Percentiles rank a stretch among this genome's conserved stretches.
phyloP scores from a whole-genome alignment of 1,140 invertebrate species.

The Lepidotrigona ventralis region DNA sequence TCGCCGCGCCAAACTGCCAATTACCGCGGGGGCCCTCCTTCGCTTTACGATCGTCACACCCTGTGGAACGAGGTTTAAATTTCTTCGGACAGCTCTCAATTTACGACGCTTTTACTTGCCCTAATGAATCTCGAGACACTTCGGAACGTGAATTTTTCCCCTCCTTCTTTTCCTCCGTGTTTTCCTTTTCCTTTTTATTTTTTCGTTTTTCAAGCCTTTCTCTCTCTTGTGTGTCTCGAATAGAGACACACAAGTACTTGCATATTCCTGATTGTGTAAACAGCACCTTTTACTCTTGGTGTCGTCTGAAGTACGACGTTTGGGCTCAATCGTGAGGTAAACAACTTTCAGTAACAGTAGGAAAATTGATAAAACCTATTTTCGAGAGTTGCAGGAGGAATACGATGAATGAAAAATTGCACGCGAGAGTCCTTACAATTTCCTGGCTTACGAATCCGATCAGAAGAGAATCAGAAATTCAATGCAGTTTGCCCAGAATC shows the following conservation, averaged over 20 bases:
- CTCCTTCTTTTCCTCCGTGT: not conserved
- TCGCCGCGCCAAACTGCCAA: slow-evolving; percentile 50
- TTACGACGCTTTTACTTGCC: slow-evolving; percentile 34
- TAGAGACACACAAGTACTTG: too few species aligned
- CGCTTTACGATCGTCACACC: slow-evolving; percentile 41
- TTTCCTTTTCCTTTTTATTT: not conserved
- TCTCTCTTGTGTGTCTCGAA: not conserved
- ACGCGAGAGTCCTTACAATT: too few species aligned
- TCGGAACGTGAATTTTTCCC: not conserved
- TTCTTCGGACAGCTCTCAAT: slow-evolving; percentile 27
- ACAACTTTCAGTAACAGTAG: not conserved
- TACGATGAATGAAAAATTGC: not conserved
- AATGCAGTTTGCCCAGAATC: too few species aligned
- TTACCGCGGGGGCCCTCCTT: slow-evolving; percentile 42
- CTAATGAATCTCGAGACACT: slow-evolving; percentile 35
- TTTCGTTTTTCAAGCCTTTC: not conserved
- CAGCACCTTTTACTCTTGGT: too few species aligned
- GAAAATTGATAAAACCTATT: not conserved
- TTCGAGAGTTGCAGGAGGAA: not conserved
- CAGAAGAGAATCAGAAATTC: too few species aligned
- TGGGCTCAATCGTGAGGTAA: too few species aligned
- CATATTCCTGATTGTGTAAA: too few species aligned
- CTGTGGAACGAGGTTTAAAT: slow-evolving; percentile 30
- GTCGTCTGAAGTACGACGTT: not conserved
- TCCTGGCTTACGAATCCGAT: too few species aligned